A percentile compares a stretch with the other conserved stretches of the same genome.
Conservation (phyloP, 2,888 invertebrate genomes). For the Cheilosia variabilis region DNA sequence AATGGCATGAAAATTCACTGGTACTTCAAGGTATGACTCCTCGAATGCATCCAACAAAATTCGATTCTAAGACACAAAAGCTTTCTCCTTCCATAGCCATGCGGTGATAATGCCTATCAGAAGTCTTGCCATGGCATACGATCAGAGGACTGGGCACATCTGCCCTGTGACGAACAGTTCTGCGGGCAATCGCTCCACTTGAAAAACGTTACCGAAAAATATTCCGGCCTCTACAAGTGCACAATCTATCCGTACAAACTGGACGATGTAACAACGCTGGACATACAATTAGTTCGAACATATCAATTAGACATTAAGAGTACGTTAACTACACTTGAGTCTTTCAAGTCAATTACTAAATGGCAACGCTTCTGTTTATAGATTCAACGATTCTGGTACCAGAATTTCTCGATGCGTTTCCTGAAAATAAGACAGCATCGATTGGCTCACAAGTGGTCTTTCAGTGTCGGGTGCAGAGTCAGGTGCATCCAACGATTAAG, state of each 20-base stretch:
- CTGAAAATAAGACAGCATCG: slow-evolving; percentile 79
- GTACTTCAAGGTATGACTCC: slow-evolving; percentile 81
- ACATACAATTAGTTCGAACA: slow-evolving; percentile 81
- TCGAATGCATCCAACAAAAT: neutral
- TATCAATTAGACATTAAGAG: slow-evolving; percentile 82
- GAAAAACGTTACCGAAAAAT: slow-evolving; percentile 81
- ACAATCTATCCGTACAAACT: slow-evolving; percentile 80
- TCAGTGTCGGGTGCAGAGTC: slow-evolving; percentile 82
- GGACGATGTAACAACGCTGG: slow-evolving; percentile 78
- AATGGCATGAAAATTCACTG: slow-evolving; percentile 80
- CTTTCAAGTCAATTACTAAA: slow-evolving; percentile 10
- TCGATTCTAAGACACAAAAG: neutral
- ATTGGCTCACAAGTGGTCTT: slow-evolving; percentile 80
- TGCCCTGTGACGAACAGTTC: slow-evolving; percentile 80
- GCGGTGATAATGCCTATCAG: slow-evolving; percentile 77
- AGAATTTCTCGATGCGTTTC: slow-evolving; percentile 81
- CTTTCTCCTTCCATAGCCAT: slow-evolving; percentile 78
- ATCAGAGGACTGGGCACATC: slow-evolving; percentile 79
- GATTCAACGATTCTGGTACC: slow-evolving; percentile 80
- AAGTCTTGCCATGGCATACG: slow-evolving; percentile 78
- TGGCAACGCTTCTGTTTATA: slow-evolving; percentile 51
- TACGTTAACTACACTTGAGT: slow-evolving; percentile 74
- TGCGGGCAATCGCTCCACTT: slow-evolving; percentile 80
- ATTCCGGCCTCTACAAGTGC: slow-evolving; percentile 83
- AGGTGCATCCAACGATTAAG: slow-evolving; percentile 81